A percentile compares a stretch with the other conserved stretches of the same genome.
Evolutionary conservation across 2,888 invertebrate genomes (phyloP).

Genomic region (Scaeva pyrastri): DNA sequence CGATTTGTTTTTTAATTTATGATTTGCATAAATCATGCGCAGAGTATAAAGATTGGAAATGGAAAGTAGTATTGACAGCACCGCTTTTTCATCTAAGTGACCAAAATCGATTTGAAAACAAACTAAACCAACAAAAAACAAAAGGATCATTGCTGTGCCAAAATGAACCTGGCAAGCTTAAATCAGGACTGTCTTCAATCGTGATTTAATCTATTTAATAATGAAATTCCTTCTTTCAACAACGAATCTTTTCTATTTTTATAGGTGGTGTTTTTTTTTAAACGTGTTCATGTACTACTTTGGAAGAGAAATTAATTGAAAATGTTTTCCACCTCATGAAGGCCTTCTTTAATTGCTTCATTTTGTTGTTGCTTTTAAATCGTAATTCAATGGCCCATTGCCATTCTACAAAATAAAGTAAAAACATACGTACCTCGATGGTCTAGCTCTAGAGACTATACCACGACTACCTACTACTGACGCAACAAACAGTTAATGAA

Average conservation of each 20-base stretch:
- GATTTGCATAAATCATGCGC: too few species aligned
- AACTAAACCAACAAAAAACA: neutral
- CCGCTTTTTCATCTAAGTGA: neutral
- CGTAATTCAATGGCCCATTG: constrained; percentile 22
- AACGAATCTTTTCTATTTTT: constrained; percentile 3
- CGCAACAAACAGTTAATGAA: neutral
- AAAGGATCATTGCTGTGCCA: constrained; percentile 29
- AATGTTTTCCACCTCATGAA: constrained; percentile 23
- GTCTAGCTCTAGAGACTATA: too few species aligned
- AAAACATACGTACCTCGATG: constrained; percentile 4
- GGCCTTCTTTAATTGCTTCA: neutral
- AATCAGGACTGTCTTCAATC: constrained; percentile 33
- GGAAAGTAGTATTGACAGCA: neutral
- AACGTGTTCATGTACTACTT: constrained; percentile 1
- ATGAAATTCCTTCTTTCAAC: constrained; percentile 27
- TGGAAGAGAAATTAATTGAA: constrained; percentile 43
- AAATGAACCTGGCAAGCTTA: constrained; percentile 22
- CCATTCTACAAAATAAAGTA: constrained; percentile 5
- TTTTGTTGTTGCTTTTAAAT: neutral
- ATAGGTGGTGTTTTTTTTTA: constrained; percentile 1
- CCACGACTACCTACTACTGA: neutral
- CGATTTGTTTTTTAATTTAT: too few species aligned
- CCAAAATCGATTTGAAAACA: constrained; percentile 8
- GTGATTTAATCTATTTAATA: constrained; percentile 24
- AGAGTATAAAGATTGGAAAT: too few species aligned